Conservation (phyloP, 2,888 invertebrate species). For the Lingula anatina region DNA sequence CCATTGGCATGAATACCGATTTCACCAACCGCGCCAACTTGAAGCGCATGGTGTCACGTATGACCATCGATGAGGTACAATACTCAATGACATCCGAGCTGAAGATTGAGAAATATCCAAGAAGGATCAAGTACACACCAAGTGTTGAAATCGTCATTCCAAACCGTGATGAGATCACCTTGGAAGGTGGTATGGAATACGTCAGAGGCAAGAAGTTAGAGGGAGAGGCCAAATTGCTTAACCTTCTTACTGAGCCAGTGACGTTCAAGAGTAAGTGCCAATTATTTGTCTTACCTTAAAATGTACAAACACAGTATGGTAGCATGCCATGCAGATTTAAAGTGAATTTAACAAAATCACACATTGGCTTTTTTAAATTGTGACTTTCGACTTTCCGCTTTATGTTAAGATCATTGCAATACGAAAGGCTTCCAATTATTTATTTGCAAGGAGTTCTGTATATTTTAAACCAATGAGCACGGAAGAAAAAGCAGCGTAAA, state of each 20-base stretch:
- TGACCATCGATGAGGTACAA: constrained; percentile 23
- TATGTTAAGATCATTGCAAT: no score
- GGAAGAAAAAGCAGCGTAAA: no score
- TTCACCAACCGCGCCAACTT: constrained; percentile 13
- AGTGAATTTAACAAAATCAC: no score
- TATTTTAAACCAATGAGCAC: no score
- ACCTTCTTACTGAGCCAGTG: constrained; percentile 13
- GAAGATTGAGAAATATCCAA: constrained; percentile 15
- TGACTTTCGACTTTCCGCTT: no score
- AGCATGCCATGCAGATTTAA: background rate
- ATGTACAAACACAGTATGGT: background rate
- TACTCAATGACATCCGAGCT: constrained; percentile 29
- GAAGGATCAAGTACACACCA: constrained; percentile 18
- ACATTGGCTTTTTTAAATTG: no score
- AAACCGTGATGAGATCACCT: constrained; percentile 15
- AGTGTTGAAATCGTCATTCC: constrained; percentile 23
- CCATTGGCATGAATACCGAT: constrained; percentile 37
- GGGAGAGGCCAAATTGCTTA: constrained; percentile 13
- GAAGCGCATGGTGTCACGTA: constrained; percentile 21
- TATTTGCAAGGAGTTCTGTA: no score
- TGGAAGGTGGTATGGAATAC: constrained; percentile 7
- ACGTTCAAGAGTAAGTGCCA: constrained; percentile 13
- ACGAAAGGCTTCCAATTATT: no score
- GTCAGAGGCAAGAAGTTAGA: constrained; percentile 12
- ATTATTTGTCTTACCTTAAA: no score